Percentiles rank a stretch among this genome's conserved stretches.
Evolutionary conservation across 1,140 invertebrate species (phyloP).

Genomic region (Mesaphorura yosii): DNA sequence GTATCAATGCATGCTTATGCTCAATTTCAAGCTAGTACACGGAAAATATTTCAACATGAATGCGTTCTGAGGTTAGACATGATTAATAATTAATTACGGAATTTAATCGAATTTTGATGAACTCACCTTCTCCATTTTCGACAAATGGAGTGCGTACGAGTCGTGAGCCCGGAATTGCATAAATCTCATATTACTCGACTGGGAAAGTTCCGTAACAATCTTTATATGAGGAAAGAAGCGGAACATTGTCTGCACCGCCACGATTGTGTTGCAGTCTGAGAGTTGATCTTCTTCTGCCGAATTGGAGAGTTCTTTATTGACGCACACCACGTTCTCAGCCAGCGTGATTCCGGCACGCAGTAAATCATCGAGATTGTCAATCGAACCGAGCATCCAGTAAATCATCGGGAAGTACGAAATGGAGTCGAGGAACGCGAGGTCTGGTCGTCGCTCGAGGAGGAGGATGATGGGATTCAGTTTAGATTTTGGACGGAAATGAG

Average conservation of each 20-base stretch:
- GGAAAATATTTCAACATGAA: too few relatives aligned
- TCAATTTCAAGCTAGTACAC: too few relatives aligned
- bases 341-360: slow-evolving; percentile 85
- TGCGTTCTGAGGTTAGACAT: too few relatives aligned
- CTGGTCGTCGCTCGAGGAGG: slow-evolving; percentile 77
- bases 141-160: slow-evolving; percentile 87
- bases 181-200: slow-evolving; percentile 97
- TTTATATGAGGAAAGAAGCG: slow-evolving; percentile 96
- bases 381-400: slow-evolving; percentile 94
- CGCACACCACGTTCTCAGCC: slow-evolving; percentile 92
- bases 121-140: slow-evolving; percentile 95
- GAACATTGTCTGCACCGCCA: slow-evolving; percentile 69
- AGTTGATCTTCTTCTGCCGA: slow-evolving; percentile 89
- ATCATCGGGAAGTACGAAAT: slow-evolving; percentile 92
- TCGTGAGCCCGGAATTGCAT: slow-evolving; percentile 98
- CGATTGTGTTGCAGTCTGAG: slow-evolving; percentile 95
- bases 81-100: too few relatives aligned
- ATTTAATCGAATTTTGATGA: too few relatives aligned
- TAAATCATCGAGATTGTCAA: slow-evolving; percentile 81
- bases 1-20: too few relatives aligned
- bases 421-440: slow-evolving; percentile 84
- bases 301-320: slow-evolving; percentile 94
- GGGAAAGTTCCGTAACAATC: slow-evolving; percentile 92
- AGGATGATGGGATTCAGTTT: slow-evolving; percentile 86
- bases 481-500: slow-evolving; percentile 87